Percentiles rank a stretch among this genome's conserved stretches.
phyloP scores from a whole-genome alignment of 2,113 vertebrate genomes.

The Heterotis niloticus region DNA sequence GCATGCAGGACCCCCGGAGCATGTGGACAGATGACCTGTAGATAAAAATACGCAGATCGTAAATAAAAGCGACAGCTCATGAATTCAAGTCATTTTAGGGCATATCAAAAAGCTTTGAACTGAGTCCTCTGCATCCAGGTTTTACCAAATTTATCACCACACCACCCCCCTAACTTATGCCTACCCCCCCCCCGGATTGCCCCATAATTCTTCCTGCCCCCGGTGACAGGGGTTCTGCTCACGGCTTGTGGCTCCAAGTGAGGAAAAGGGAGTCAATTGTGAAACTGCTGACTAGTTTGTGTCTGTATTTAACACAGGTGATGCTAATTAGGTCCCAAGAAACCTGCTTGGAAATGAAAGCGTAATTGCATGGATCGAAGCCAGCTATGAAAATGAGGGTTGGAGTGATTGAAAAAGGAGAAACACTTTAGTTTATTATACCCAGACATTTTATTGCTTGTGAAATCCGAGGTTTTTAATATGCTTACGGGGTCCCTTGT shows the following conservation, averaged over 20 bases:
- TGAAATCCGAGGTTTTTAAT: constrained; percentile 64
- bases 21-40: no score
- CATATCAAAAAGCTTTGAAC: constrained; percentile 41
- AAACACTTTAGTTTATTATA: constrained; percentile 49
- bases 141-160: constrained; percentile 67
- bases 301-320: constrained; percentile 90
- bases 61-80: no score
- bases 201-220: constrained; percentile 69
- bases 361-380: constrained; percentile 11
- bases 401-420: constrained; percentile 56
- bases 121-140: constrained; percentile 51
- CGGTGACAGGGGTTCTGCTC: constrained; percentile 84
- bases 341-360: constrained; percentile 53
- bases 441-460: constrained; percentile 37
- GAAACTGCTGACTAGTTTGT: constrained; percentile 85
- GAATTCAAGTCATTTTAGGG: constrained; percentile 38
- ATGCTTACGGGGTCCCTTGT: constrained; percentile 68
- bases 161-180: constrained; percentile 59
- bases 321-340: constrained; percentile 89
- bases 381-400: constrained; percentile 26
- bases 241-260: constrained; percentile 41
- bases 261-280: constrained; percentile 83
- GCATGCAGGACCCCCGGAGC: no score
- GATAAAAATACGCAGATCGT: no score
- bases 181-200: constrained; percentile 47